These are phyloP conservation scores for Lerista edwardsae DNA, from an alignment of 2,797 vertebrate genomes.

Conservation along the genomic window DNA sequence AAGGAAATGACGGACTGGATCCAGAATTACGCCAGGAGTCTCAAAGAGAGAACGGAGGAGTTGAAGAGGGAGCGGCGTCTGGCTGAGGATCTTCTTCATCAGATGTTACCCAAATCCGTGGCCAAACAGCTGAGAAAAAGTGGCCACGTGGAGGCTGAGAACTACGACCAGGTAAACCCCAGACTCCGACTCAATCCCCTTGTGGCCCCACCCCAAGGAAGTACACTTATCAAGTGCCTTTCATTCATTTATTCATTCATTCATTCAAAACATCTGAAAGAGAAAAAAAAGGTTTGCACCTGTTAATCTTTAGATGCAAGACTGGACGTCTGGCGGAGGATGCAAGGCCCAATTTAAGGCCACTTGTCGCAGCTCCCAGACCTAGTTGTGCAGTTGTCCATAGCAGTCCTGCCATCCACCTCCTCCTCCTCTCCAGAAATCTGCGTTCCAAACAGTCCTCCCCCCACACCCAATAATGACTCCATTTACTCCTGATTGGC, in stretches of 20 bases:
- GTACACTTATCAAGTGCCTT: neutral
- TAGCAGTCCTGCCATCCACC: neutral
- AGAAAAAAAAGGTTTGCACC: neutral
- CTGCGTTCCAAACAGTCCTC: no score
- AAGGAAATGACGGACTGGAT: conserved; percentile 90
- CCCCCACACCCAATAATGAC: neutral
- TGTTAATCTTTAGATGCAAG: neutral
- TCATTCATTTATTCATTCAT: no score
- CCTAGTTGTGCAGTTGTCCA: neutral
- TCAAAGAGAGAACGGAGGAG: conserved; percentile 83
- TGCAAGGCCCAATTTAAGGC: neutral
- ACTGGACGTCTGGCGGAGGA: no score
- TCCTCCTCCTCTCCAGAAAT: neutral
- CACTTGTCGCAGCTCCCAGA: neutral
- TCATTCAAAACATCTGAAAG: neutral
- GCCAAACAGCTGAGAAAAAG: conserved; percentile 85
- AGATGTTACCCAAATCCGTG: conserved; percentile 91
- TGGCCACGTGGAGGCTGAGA: conserved; percentile 88
- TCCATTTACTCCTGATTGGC: neutral
- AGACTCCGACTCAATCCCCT: neutral
- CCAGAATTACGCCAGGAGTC: conserved; percentile 80
- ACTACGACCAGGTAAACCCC: conserved; percentile 84
- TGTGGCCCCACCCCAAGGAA: neutral
- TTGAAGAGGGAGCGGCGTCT: conserved; percentile 82
- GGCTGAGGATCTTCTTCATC: conserved; percentile 89